A percentile compares a stretch with the other conserved stretches of the same genome.
Conservation (phyloP, 2,113 vertebrate genomes). For the Drymodes brunneopygia region DNA sequence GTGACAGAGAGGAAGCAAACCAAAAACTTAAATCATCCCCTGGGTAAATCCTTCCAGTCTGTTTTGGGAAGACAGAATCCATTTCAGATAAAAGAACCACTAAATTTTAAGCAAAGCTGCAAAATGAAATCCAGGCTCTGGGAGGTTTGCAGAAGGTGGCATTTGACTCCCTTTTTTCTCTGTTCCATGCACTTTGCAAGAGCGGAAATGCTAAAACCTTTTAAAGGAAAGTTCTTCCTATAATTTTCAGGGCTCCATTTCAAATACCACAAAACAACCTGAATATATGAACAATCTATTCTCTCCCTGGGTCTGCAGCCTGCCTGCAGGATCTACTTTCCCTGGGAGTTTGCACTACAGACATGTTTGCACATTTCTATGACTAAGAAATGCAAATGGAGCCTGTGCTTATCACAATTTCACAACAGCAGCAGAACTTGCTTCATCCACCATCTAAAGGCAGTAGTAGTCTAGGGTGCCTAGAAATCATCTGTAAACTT, state of each 20-base stretch:
- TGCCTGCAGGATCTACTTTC: background rate
- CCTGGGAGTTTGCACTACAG: background rate
- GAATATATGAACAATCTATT: background rate
- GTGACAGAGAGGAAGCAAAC: slow-evolving; percentile 47
- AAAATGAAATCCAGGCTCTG: background rate
- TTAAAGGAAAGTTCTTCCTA: background rate
- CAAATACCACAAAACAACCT: background rate
- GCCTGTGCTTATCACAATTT: background rate
- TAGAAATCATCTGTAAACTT: background rate
- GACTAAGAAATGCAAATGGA: background rate
- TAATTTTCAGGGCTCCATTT: background rate
- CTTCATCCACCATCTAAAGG: background rate
- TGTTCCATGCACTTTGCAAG: background rate
- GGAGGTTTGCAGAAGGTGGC: background rate
- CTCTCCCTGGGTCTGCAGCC: background rate
- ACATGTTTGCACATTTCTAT: background rate
- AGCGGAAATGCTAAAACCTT: background rate
- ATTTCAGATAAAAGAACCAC: background rate
- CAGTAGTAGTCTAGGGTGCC: background rate
- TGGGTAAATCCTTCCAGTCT: slow-evolving; percentile 30
- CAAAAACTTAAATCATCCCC: slow-evolving; percentile 6
- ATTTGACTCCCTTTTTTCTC: background rate
- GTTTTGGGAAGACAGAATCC: background rate
- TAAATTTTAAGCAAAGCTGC: background rate
- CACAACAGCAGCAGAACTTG: background rate